These are phyloP conservation scores for Metaphire vulgaris DNA, from an alignment of 1,140 invertebrate genomes.

Conservation along the genomic window DNA sequence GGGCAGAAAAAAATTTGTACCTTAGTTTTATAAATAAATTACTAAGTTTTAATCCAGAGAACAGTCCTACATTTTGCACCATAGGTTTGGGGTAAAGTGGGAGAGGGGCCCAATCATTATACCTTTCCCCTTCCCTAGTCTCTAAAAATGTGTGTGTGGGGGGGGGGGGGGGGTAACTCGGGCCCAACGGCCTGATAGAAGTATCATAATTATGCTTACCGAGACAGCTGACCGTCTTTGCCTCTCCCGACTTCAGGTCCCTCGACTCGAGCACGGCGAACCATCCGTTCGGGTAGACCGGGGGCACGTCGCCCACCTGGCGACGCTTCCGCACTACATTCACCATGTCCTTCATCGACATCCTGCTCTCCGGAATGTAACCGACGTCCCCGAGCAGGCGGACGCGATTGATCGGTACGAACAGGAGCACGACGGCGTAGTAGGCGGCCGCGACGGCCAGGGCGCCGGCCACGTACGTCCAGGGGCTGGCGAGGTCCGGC, in stretches of 20 bases:
- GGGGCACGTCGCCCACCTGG: slow-evolving; percentile 55
- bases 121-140: too few relatives aligned
- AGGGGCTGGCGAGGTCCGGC: neutral
- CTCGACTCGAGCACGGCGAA: slow-evolving; percentile 68
- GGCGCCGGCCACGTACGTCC: neutral
- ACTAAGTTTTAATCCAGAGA: too few relatives aligned
- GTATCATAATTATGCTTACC: too few relatives aligned
- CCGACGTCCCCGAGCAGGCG: slow-evolving; percentile 51
- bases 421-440: neutral
- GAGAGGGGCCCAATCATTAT: too few relatives aligned
- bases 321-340: slow-evolving; percentile 52
- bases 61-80: too few relatives aligned
- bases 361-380: slow-evolving; percentile 42
- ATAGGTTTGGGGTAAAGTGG: too few relatives aligned
- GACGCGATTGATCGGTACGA: slow-evolving; percentile 41
- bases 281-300: slow-evolving; percentile 85
- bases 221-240: slow-evolving; percentile 62
- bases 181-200: too few relatives aligned
- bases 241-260: slow-evolving; percentile 59
- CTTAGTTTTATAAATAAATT: too few relatives aligned
- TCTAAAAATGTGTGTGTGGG: too few relatives aligned
- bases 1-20: too few relatives aligned
- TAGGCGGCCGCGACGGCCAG: neutral
- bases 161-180: too few relatives aligned
- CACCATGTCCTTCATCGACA: slow-evolving; percentile 43